These are phyloP conservation scores for Physella acuta DNA, from an alignment of 1,140 invertebrate species.

Conservation along the genomic window DNA sequence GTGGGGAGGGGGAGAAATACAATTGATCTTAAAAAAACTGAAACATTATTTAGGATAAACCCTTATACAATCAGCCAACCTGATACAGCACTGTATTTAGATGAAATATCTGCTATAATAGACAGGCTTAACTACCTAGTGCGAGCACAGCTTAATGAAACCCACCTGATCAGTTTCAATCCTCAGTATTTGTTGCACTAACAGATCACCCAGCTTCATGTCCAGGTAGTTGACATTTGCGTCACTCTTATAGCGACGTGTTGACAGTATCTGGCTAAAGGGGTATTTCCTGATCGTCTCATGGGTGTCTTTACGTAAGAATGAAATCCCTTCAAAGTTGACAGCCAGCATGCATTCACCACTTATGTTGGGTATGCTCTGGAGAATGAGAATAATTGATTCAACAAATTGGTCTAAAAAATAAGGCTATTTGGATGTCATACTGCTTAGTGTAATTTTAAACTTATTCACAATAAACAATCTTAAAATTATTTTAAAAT, in stretches of 20 bases:
- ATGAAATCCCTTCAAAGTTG: slow-evolving; percentile 89
- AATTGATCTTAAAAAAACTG: no score
- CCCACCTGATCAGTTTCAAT: slow-evolving; percentile 93
- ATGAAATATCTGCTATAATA: no score
- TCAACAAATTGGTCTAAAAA: slow-evolving; percentile 6
- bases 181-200: slow-evolving; percentile 91
- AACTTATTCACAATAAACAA: no score
- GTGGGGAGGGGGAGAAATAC: no score
- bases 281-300: slow-evolving; percentile 88
- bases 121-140: no score
- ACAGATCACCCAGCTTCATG: slow-evolving; percentile 94
- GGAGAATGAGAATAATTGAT: not conserved
- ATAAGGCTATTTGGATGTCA: no score
- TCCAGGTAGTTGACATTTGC: slow-evolving; percentile 91
- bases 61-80: no score
- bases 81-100: no score
- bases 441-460: no score
- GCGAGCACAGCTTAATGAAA: no score
- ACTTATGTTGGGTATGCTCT: slow-evolving; percentile 62
- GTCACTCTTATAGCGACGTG: slow-evolving; percentile 87
- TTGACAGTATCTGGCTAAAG: slow-evolving; percentile 93
- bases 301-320: slow-evolving; percentile 88
- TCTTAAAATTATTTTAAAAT: no score
- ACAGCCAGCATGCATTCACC: slow-evolving; percentile 85
- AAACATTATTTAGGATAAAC: no score